Evolutionary conservation across 2,888 invertebrate genomes (phyloP), one percentile per base, ranked within the genome.

Genomic region (Andrena bicolor): DNA sequence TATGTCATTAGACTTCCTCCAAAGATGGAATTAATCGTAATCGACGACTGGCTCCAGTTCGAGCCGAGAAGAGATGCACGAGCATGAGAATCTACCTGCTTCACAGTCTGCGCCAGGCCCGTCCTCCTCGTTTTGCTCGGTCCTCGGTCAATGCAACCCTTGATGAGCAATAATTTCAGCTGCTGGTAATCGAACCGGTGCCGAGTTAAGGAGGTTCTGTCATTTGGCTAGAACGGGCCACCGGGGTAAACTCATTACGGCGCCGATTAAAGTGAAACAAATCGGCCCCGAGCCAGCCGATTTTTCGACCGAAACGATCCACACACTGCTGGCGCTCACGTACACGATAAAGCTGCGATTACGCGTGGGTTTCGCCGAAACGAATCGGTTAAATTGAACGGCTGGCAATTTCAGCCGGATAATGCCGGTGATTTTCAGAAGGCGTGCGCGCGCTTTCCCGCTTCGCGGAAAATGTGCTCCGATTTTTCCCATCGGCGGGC

Each of bases 351-450:
- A 79, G 65, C 69, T 71, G 30, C 84, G 60, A 80, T 85, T 83
- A 82, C 76, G 83, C 63, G 53, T 61, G 48, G 64, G 84, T 83
- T 83, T 75, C 81, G 73, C 70, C 83, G 77, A 87, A 85, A 86
- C 86, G 87, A 88, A 88, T 91, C 84, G 82, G 83, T 41, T 79
- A 86, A 90, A 90, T 90, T 88, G 90, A 90, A 89, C 88, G 82
- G 76, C 81, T 76, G 75, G 77, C 86, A 85, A 85, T 87, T 81
- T 84, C 82, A 74, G 84, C 64, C 76, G 63, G 63, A 53, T 88
- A 87, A 89, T 88, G 85, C 75, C 85, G 82, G 88, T 86, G 83
- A 90, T 91, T 90, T 83, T n/a, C 61, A 71, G 73, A 75, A 78
- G 81, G 76, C 72, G 66, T 72, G 69, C 53, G 74, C 53, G 74